These are phyloP conservation scores for Lasioglossum marginatum DNA, from an alignment of 2,888 invertebrate genomes.

Conservation along the genomic window DNA sequence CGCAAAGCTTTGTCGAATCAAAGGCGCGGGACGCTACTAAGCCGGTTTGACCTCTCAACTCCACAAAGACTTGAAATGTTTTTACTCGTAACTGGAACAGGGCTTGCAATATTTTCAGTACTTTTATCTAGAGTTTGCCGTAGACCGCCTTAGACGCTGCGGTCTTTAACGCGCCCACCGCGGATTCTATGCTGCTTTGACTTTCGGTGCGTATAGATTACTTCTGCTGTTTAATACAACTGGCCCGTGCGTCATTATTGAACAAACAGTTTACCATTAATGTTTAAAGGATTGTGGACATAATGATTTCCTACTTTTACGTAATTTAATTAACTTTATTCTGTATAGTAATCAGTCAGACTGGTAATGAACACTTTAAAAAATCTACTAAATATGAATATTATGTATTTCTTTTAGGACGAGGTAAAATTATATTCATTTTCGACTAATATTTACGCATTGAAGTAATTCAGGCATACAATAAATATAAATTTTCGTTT, in stretches of 20 bases:
- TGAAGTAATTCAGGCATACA: neutral
- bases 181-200: neutral
- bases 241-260: neutral
- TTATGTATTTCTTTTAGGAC: neutral
- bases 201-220: neutral
- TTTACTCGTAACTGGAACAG: neutral
- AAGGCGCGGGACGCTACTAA: constrained; percentile 16
- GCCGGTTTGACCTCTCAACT: neutral
- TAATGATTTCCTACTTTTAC: too few species aligned
- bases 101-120: neutral
- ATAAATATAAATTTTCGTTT: neutral
- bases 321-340: too few species aligned
- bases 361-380: neutral
- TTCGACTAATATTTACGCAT: neutral
- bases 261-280: neutral
- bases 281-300: neutral
- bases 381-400: neutral
- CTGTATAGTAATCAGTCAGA: neutral
- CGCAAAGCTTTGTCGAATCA: constrained; percentile 12
- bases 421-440: neutral
- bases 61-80: neutral
- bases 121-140: neutral
- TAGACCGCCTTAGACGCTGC: neutral
- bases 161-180: neutral
- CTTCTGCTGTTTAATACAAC: neutral